These are phyloP conservation scores for Byasa hedistus DNA, from an alignment of 2,888 invertebrate species.

Conservation along the genomic window DNA sequence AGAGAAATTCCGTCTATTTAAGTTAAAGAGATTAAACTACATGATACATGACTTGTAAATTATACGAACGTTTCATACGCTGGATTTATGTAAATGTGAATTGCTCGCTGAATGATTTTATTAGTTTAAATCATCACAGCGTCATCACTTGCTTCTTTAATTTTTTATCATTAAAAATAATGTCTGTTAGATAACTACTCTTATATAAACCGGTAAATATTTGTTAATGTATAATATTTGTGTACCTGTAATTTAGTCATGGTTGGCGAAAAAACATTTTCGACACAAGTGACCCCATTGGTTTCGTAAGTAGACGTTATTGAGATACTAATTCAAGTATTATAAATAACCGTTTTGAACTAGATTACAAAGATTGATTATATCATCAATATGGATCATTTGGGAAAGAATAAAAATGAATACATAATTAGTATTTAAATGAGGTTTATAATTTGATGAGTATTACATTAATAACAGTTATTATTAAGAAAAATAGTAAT, in stretches of 20 bases:
- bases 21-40: constrained; percentile 20
- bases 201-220: constrained; percentile 9
- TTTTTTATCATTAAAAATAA: no score
- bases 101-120: not conserved
- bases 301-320: not conserved
- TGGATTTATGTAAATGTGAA: constrained; percentile 1
- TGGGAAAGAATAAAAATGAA: not conserved
- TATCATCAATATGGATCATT: not conserved
- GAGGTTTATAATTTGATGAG: no score
- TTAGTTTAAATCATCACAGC: not conserved
- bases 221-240: constrained; percentile 4
- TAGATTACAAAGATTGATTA: not conserved
- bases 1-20: constrained; percentile 34
- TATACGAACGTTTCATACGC: constrained; percentile 2
- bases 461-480: no score
- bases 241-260: constrained; percentile 7
- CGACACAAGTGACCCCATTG: constrained; percentile 10
- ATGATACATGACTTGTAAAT: constrained; percentile 29
- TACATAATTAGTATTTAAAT: not conserved
- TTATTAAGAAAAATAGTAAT: no score
- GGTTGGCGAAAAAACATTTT: constrained; percentile 2
- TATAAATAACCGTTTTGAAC: not conserved
- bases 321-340: not conserved
- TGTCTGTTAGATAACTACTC: constrained; percentile 2
- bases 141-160: no score